These are phyloP conservation scores for Pimpla rufipes DNA, from an alignment of 2,888 invertebrate species.

Conservation along the genomic window DNA sequence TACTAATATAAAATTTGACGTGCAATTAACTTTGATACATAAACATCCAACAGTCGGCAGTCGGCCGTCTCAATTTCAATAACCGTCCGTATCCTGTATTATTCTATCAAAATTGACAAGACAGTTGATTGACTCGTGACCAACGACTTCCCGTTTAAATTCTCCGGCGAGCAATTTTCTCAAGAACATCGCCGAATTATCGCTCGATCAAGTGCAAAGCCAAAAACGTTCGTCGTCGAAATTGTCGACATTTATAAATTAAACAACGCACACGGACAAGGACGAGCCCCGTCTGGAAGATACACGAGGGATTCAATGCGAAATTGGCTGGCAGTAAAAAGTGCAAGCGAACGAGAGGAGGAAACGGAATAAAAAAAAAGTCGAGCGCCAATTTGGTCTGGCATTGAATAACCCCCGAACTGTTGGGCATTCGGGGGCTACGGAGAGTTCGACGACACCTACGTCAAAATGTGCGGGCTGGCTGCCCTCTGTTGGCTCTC, in stretches of 20 bases:
- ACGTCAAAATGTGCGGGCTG: constrained; percentile 30
- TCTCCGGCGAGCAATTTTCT: not conserved
- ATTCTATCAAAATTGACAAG: constrained; percentile 7
- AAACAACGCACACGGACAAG: not conserved
- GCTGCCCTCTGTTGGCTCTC: not conserved
- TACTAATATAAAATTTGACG: not conserved
- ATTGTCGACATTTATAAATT: not conserved
- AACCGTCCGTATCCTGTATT: not conserved
- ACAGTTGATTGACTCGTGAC: constrained; percentile 1
- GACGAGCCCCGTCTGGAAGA: not conserved
- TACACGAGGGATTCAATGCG: not conserved
- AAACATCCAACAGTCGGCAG: not conserved
- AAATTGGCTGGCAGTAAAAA: not conserved
- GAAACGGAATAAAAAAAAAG: constrained; percentile 8
- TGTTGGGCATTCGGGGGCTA: not conserved
- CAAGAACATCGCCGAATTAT: not conserved
- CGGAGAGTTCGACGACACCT: constrained; percentile 34
- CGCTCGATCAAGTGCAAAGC: not conserved
- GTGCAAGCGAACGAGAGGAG: not conserved
- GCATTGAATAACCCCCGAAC: not conserved
- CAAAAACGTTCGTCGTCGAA: not conserved
- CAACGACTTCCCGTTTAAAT: constrained; percentile 11
- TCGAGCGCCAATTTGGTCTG: constrained; percentile 23
- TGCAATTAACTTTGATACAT: not conserved
- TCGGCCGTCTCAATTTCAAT: not conserved